These are phyloP conservation scores for Rhingia campestris DNA, from an alignment of 2,888 invertebrate species.

Conservation along the genomic window DNA sequence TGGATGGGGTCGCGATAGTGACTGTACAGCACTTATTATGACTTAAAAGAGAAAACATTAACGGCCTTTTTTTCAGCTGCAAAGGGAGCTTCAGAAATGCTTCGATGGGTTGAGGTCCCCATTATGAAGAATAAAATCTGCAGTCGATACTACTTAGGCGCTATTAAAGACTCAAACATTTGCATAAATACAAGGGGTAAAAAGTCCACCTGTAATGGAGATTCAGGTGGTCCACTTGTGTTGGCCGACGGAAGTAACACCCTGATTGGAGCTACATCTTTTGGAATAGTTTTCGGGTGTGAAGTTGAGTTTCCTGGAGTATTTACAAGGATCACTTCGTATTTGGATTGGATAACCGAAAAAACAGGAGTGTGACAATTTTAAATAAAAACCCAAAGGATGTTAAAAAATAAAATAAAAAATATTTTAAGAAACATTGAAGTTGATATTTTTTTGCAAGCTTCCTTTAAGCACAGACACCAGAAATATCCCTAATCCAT, in stretches of 20 bases:
- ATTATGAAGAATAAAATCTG: slow-evolving; percentile 77
- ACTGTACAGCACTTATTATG: slow-evolving; percentile 72
- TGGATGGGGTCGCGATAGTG: slow-evolving; percentile 80
- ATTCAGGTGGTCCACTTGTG: slow-evolving; percentile 81
- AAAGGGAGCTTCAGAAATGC: slow-evolving; percentile 72
- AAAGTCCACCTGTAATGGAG: slow-evolving; percentile 80
- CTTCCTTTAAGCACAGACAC: slow-evolving; percentile 61
- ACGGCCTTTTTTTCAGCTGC: slow-evolving; percentile 13
- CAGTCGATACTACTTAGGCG: slow-evolving; percentile 75
- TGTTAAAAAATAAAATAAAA: too few species aligned
- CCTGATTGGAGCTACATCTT: slow-evolving; percentile 80
- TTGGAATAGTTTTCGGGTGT: slow-evolving; percentile 79
- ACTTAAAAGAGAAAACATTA: background rate
- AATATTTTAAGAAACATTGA: too few species aligned
- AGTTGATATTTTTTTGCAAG: too few species aligned
- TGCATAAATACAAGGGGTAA: slow-evolving; percentile 78
- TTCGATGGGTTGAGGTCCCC: slow-evolving; percentile 76
- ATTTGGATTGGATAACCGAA: slow-evolving; percentile 79
- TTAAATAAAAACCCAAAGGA: background rate
- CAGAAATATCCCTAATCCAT: slow-evolving; percentile 77
- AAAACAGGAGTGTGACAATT: slow-evolving; percentile 71
- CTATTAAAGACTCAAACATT: slow-evolving; percentile 74
- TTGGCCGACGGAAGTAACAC: slow-evolving; percentile 74
- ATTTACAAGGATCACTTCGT: slow-evolving; percentile 79
- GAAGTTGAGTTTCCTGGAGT: slow-evolving; percentile 80